Evolutionary conservation across 2,797 vertebrate species (phyloP).

Genomic region (Nyctibius grandis): DNA sequence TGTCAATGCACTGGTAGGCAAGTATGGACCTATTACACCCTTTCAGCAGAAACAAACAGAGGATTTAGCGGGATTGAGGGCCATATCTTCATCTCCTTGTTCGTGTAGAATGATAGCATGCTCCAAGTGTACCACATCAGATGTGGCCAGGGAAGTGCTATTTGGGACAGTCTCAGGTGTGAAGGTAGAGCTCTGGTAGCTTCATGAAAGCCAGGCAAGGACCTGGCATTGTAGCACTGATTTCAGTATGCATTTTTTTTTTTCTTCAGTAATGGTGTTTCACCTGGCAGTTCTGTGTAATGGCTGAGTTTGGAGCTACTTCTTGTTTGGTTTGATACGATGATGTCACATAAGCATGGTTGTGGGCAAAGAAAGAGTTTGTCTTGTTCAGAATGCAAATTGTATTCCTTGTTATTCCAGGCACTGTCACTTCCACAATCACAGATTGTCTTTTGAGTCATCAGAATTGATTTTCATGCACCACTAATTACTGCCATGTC

Average conservation of each 20-base stretch:
- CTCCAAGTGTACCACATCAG: not conserved
- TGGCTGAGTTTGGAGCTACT: fast-evolving
- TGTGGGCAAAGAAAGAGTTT: not conserved
- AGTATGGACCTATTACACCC: not conserved
- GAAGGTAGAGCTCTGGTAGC: not conserved
- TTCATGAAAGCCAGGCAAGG: not conserved
- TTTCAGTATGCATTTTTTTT: not conserved
- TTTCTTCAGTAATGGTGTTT: not conserved
- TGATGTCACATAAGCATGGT: fast-evolving
- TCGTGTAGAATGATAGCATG: not conserved
- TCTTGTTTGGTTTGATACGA: not conserved
- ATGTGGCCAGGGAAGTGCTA: fast-evolving
- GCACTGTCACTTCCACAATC: not conserved
- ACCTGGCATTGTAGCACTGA: not conserved
- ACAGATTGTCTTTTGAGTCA: slow-evolving; percentile 13
- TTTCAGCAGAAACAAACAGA: not conserved
- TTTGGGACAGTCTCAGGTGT: not conserved
- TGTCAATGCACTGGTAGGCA: not conserved
- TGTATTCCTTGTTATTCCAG: not conserved
- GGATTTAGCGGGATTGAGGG: not conserved
- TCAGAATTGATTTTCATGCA: slow-evolving; percentile 11
- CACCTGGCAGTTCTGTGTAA: not conserved
- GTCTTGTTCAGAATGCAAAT: not conserved
- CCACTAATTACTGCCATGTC: not conserved
- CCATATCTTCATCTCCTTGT: not conserved